phyloP scores from a whole-genome alignment of 2,888 invertebrate species.

The Pristionchus japonicus region DNA sequence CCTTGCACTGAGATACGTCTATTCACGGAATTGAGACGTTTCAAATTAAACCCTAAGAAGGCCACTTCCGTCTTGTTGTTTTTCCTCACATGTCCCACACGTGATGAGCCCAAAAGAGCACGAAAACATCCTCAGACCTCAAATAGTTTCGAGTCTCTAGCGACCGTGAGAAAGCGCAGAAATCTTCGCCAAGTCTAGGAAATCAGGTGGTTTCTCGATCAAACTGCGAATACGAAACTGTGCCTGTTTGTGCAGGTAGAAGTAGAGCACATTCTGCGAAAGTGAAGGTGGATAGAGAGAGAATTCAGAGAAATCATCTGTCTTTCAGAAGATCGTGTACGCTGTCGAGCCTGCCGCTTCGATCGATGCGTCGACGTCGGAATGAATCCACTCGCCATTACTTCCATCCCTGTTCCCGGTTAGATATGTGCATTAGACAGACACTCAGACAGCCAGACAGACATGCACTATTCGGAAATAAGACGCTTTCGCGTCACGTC shows the following conservation, averaged over 20 bases:
- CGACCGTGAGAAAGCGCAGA: not conserved
- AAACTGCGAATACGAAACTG: not conserved
- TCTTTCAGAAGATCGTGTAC: constrained; percentile 14
- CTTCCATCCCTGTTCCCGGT: not conserved
- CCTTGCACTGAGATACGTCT: no score
- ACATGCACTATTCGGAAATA: not conserved
- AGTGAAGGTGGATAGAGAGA: not conserved
- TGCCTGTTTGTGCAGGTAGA: not conserved
- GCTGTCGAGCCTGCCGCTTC: constrained; percentile 2
- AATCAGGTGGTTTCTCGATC: not conserved
- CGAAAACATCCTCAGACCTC: not conserved
- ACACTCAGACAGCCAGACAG: not conserved
- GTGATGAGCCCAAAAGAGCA: not conserved
- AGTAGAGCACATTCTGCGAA: not conserved
- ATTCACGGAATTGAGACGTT: not conserved
- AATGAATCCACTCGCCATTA: constrained; percentile 33
- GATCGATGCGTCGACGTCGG: constrained; percentile 15
- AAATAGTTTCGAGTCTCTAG: not conserved
- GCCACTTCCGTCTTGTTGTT: not conserved
- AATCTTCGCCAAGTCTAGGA: not conserved
- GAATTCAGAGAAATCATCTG: not conserved
- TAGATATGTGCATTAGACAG: no score
- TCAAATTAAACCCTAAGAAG: not conserved
- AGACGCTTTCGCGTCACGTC: not conserved
- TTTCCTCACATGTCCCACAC: not conserved